These are phyloP conservation scores for Rutilus rutilus DNA, from an alignment of 2,113 vertebrate genomes.

Conservation along the genomic window DNA sequence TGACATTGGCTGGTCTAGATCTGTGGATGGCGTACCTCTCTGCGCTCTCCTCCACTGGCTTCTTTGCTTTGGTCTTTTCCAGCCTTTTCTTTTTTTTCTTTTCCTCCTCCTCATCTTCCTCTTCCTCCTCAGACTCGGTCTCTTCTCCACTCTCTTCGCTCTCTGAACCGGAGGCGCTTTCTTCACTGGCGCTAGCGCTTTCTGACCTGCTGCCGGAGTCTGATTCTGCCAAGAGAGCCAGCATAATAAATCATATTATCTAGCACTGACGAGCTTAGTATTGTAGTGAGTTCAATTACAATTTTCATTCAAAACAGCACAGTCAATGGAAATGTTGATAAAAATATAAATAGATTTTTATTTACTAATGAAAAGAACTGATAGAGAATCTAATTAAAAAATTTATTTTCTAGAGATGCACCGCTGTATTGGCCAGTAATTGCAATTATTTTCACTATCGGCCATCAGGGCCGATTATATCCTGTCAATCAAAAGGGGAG, in stretches of 20 bases:
- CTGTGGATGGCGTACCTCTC: conserved; percentile 68
- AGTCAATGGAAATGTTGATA: not conserved
- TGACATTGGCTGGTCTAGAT: not conserved
- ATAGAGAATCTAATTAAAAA: not conserved
- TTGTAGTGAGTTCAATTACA: not conserved
- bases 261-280: not conserved
- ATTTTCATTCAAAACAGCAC: not conserved
- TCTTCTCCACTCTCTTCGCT: conserved; percentile 80
- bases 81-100: conserved; percentile 78
- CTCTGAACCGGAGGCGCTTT: conserved; percentile 74
- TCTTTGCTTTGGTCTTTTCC: conserved; percentile 72
- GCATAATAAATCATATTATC: not conserved
- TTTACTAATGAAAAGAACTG: not conserved
- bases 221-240: conserved; percentile 74
- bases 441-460: too few species aligned
- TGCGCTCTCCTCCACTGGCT: conserved; percentile 64
- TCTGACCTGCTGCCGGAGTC: conserved; percentile 82
- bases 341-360: not conserved
- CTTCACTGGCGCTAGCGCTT: conserved; percentile 78
- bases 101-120: conserved; percentile 81
- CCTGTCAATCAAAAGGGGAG: too few species aligned
- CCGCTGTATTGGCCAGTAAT: too few species aligned
- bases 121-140: conserved; percentile 82
- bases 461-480: too few species aligned
- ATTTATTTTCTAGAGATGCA: too few species aligned